phyloP scores from a whole-genome alignment of 2,113 vertebrate genomes.

The Grallaria varia region DNA sequence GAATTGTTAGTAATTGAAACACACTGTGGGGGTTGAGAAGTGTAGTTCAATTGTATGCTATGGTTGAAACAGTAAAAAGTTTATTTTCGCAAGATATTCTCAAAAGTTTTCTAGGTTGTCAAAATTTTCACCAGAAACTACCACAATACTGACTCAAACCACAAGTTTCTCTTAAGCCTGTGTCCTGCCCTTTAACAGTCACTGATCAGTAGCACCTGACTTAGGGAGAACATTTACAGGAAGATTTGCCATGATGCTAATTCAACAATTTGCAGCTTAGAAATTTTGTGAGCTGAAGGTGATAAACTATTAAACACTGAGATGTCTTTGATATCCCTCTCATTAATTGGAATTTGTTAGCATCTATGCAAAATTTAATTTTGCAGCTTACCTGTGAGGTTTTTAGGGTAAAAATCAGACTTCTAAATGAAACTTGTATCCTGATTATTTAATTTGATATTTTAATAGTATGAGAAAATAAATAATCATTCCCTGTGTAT shows the following conservation, averaged over 20 bases:
- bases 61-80: background rate
- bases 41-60: background rate
- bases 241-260: background rate
- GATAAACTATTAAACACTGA: background rate
- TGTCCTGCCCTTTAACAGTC: background rate
- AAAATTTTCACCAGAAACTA: background rate
- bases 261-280: background rate
- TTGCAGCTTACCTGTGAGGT: background rate
- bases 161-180: background rate
- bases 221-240: background rate
- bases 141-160: background rate
- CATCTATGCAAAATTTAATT: background rate
- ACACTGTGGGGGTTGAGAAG: background rate
- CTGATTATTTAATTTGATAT: background rate
- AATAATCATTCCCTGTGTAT: background rate
- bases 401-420: background rate
- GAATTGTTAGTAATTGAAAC: background rate
- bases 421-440: background rate
- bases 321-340: background rate
- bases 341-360: background rate
- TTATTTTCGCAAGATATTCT: background rate
- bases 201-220: background rate
- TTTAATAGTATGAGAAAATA: background rate
- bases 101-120: background rate
- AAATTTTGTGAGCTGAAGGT: background rate